Conservation (phyloP, 2,797 vertebrate species). For the Ctenochaetus hawaiiensis region DNA sequence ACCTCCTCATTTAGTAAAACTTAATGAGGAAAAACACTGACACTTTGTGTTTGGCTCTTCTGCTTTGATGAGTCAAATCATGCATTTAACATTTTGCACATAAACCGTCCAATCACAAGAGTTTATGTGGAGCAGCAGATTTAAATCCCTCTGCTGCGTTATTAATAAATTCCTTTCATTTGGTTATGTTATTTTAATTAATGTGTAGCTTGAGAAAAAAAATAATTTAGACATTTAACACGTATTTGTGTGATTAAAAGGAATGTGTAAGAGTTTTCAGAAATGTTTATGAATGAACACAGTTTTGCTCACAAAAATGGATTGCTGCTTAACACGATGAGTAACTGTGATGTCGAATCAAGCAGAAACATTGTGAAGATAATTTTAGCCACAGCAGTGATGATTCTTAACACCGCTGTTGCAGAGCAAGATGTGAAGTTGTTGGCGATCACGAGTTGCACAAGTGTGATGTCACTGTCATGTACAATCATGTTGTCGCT, state of each 20-base stretch:
- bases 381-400: not conserved
- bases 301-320: not conserved
- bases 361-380: not conserved
- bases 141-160: not conserved
- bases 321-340: not conserved
- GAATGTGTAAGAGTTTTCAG: not conserved
- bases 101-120: constrained; percentile 9
- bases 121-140: not conserved
- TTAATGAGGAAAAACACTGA: not conserved
- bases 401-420: not conserved
- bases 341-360: not conserved
- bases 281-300: not conserved
- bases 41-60: not conserved
- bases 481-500: not conserved
- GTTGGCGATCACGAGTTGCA: not conserved
- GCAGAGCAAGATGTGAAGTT: not conserved
- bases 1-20: not conserved
- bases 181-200: not conserved
- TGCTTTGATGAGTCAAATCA: constrained; percentile 6
- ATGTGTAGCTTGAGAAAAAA: not conserved
- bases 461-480: not conserved
- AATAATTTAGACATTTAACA: not conserved
- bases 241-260: not conserved
- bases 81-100: not conserved
- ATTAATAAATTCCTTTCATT: not conserved